phyloP scores from a whole-genome alignment of 2,797 vertebrate species.

The Ctenochaetus hawaiiensis region DNA sequence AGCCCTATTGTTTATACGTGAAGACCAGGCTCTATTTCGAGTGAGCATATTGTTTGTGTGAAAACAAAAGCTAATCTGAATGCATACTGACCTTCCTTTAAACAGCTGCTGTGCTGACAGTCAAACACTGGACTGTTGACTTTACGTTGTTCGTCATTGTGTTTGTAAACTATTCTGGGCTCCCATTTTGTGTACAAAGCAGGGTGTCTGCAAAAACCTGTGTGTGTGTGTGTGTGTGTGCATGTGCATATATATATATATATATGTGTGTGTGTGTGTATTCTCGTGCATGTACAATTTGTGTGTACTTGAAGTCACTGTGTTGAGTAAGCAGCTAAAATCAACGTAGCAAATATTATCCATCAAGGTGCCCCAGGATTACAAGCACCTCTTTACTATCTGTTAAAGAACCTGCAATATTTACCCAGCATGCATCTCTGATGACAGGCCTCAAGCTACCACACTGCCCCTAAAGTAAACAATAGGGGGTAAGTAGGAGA shows the following conservation, averaged over 20 bases:
- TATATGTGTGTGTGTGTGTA: not conserved
- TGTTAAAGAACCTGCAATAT: constrained; percentile 76
- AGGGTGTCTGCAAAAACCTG: constrained; percentile 27
- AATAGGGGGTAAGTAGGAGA: constrained; percentile 45
- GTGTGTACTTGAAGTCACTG: constrained; percentile 22
- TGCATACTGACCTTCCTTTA: constrained; percentile 30
- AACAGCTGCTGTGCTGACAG: constrained; percentile 43
- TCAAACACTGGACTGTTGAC: constrained; percentile 57
- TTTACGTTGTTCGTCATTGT: constrained; percentile 46
- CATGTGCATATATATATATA: not conserved
- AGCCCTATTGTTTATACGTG: constrained; percentile 34
- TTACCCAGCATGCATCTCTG: constrained; percentile 74
- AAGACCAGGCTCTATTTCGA: constrained; percentile 44
- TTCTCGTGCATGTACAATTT: not conserved
- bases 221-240: not conserved
- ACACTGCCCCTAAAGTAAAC: constrained; percentile 58
- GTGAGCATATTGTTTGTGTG: constrained; percentile 52
- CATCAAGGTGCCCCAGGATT: constrained; percentile 63
- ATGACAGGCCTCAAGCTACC: constrained; percentile 67
- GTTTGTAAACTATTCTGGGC: constrained; percentile 54
- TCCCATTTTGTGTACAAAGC: constrained; percentile 38
- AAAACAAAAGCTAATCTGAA: constrained; percentile 56
- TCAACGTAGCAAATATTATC: constrained; percentile 64
- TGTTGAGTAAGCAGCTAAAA: constrained; percentile 53
- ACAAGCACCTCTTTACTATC: constrained; percentile 56